Evolutionary conservation across 37 sponge, comb jelly and placozoan genomes (phyloP), one percentile per base, ranked within the genome.

Genomic region (Petrosia ficiformis): DNA sequence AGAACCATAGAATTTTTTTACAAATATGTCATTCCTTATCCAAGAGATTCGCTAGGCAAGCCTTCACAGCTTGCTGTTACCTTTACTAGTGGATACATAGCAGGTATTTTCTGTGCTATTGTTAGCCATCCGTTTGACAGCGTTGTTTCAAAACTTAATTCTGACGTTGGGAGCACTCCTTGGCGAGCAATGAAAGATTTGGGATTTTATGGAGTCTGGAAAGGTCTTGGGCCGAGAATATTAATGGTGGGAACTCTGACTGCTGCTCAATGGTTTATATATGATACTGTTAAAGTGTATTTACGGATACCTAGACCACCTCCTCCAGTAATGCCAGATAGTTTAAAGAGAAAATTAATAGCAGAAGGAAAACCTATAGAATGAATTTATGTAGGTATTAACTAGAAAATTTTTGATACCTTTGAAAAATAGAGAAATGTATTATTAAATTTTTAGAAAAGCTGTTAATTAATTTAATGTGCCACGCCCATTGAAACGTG

Each of bases 171-270:
- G 11, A 82, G 87, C 41, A 83, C 90, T 42, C 81, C 87, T 0
- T 36, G 85, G 24, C 63, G 82, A 24, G 90, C 87, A 28, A 84
- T 86, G 28, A 94, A 94, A 66, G 79, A 75, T 26, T 60, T 94
- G 6, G 95, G 91, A 42, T 57, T 41, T 78, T 74, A 33, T 19
- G 87, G 92, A 80, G 28, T 57, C 69, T 48, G 26, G 95, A 94
- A 94, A 77, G 95, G 95, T 16, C 82, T 94, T 28, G 86, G 86
- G 0, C 72, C 90, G 37, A 84, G 95, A 34, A 94, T 94, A 44
- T 59, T 90, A 61, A 94, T 94, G 95, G 87, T 94, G 56, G 95
- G 95, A n/a, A 94, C 95, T 0, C 79, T 94, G 40, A 94, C 95
- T 31, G 95, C 87, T 59, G 73, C 89, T 2, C 95, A 94, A 58